Base-by-base conservation (phyloP, 2,797 vertebrate genomes). In the Manis javanica region DNA sequence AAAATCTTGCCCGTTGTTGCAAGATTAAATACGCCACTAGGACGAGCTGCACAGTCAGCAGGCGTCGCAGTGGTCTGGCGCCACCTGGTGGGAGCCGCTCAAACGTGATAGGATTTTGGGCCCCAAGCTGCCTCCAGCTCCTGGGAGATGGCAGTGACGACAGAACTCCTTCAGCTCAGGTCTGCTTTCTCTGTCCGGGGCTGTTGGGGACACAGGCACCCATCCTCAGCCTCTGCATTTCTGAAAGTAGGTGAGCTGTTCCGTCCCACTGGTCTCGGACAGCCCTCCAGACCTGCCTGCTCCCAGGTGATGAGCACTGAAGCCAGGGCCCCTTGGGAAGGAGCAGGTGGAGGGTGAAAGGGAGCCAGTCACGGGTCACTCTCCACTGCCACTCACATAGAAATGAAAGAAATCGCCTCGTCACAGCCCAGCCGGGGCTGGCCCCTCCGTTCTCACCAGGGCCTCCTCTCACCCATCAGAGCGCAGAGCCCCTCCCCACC, bases 1-100 rank as follows among this genome's bases (percentile, higher is more conserved):
- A 63, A 71, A 72, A 82, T 0, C 3, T 1, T 29, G 16, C 3
- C 26, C 19, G 13, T 68, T n/a, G 13, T 31, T 57, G 19, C 63
- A 77, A 34, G 24, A 66, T 46, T 46, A 49, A 68, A 64, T 31
- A 42, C 39, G 59, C 8, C 8, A 1, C 51, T 37, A 14, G 7
- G 5, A 34, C 7, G 12, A 68, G 21, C 39, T 9, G 26, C 42
- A 2, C 3, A 0, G 7, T 14, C 19, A 61, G 31, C 11, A 7
- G 11, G 51, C 12, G 24, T 72, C 46, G 3, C n/a, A 0, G 13
- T n/a, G 68, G 18, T 78, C 78, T 92, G 85, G 74, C n/a, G 4
- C 75, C 94, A 86, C 69, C 96, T 92, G 55, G 63, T 68, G 85
- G 79, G 16, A 19, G 18, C 7, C 61, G 39, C 29, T 66, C 9